These are phyloP conservation scores for Brachyhypopomus gauderio DNA, from an alignment of 2,113 vertebrate species.

Conservation along the genomic window DNA sequence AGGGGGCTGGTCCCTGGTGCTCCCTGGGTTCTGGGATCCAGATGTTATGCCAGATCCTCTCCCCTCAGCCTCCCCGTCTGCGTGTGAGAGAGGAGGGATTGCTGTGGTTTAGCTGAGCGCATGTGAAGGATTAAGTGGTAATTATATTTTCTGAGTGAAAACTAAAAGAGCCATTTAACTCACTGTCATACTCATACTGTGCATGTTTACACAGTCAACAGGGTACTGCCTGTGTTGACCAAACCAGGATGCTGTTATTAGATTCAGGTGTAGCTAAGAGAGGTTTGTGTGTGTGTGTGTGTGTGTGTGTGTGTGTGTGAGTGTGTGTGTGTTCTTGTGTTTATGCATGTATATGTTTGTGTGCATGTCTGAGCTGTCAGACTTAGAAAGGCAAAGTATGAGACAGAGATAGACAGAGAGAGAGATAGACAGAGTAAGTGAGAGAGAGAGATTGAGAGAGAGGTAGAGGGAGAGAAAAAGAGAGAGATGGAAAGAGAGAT, in stretches of 20 bases:
- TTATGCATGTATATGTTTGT: not conserved
- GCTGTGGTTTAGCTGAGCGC: not conserved
- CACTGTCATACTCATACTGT: constrained; percentile 6
- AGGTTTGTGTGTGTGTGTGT: not conserved
- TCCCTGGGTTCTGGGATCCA: not conserved
- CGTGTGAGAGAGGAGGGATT: not conserved
- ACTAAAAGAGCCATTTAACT: not conserved
- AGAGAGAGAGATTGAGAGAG: constrained; percentile 22
- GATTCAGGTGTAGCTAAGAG: constrained; percentile 8
- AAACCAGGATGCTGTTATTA: constrained; percentile 40
- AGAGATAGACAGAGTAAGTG: not conserved
- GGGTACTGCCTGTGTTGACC: constrained; percentile 29
- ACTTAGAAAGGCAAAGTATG: not conserved
- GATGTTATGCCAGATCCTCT: not conserved
- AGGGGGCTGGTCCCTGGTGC: not conserved
- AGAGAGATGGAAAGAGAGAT: not conserved
- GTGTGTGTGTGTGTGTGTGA: constrained; percentile 32
- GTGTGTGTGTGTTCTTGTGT: constrained; percentile 11
- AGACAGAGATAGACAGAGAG: not conserved
- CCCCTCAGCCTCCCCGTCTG: not conserved
- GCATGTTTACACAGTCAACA: constrained; percentile 49
- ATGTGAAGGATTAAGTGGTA: not conserved
- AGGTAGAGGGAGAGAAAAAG: not conserved
- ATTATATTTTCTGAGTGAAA: constrained; percentile 4
- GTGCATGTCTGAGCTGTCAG: not conserved